phyloP scores from a whole-genome alignment of 2,113 vertebrate genomes.

The Poeciliopsis turrubarensis region DNA sequence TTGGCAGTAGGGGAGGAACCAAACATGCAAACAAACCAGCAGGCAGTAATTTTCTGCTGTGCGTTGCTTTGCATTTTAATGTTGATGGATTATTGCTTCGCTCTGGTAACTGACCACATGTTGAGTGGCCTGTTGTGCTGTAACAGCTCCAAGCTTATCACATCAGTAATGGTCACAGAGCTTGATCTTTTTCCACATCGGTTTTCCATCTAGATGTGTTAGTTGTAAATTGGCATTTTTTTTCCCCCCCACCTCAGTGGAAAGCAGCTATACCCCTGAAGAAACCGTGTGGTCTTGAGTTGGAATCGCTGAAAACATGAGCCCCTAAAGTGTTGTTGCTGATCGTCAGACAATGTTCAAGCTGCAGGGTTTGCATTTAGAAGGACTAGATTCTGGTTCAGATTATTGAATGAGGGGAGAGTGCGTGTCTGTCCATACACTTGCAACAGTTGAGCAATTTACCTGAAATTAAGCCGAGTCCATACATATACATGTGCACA shows the following conservation, averaged over 20 bases:
- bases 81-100: conserved; percentile 63
- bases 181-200: conserved; percentile 48
- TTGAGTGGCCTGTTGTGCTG: conserved; percentile 45
- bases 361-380: conserved; percentile 40
- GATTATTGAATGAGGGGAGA: conserved; percentile 6
- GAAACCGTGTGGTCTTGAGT: conserved; percentile 39
- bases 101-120: conserved; percentile 53
- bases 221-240: conserved; percentile 36
- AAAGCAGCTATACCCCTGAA: conserved; percentile 52
- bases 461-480: conserved; percentile 9
- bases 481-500: background rate
- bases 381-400: conserved; percentile 17
- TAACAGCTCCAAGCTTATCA: conserved; percentile 54
- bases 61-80: conserved; percentile 70
- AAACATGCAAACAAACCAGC: conserved; percentile 59
- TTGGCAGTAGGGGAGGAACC: conserved; percentile 36
- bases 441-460: conserved; percentile 47
- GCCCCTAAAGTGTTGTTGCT: conserved; percentile 39
- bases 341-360: conserved; percentile 47
- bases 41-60: conserved; percentile 58
- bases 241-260: conserved; percentile 25
- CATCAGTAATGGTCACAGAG: conserved; percentile 56
- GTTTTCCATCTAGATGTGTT: conserved; percentile 57
- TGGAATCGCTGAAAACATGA: conserved; percentile 47
- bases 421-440: conserved; percentile 44